These are phyloP conservation scores for Brachionus rotundiformis DNA, from an alignment of 1,140 invertebrate genomes.

Conservation along the genomic window DNA sequence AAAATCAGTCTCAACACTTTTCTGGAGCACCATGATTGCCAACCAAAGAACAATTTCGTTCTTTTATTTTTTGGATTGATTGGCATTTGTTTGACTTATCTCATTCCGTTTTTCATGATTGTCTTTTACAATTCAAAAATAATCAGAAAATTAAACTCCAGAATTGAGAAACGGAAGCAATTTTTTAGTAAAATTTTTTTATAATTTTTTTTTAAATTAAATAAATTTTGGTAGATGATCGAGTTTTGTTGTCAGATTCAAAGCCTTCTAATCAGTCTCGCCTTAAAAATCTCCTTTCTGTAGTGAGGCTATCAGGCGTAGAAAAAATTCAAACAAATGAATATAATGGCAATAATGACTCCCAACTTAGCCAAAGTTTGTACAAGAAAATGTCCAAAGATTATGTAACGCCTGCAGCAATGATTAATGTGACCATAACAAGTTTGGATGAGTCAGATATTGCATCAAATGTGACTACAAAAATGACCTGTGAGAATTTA, in stretches of 20 bases:
- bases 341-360: no score
- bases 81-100: constrained; percentile 44
- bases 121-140: constrained; percentile 37
- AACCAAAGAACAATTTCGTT: constrained; percentile 22
- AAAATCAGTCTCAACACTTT: background rate
- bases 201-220: background rate
- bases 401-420: background rate
- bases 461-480: background rate
- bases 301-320: background rate
- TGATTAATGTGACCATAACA: background rate
- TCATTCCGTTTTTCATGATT: constrained; percentile 45
- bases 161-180: constrained; percentile 37
- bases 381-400: background rate
- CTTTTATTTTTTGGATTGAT: constrained; percentile 17
- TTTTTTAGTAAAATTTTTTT: constrained; percentile 43
- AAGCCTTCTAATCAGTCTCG: background rate
- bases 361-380: no score
- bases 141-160: constrained; percentile 14
- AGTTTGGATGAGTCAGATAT: background rate
- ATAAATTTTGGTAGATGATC: background rate
- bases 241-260: background rate
- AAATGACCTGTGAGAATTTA: background rate
- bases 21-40: background rate
- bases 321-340: no score
- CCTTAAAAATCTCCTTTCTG: background rate